Conservation (phyloP, 2,797 vertebrate genomes). For the Galago senegalensis region DNA sequence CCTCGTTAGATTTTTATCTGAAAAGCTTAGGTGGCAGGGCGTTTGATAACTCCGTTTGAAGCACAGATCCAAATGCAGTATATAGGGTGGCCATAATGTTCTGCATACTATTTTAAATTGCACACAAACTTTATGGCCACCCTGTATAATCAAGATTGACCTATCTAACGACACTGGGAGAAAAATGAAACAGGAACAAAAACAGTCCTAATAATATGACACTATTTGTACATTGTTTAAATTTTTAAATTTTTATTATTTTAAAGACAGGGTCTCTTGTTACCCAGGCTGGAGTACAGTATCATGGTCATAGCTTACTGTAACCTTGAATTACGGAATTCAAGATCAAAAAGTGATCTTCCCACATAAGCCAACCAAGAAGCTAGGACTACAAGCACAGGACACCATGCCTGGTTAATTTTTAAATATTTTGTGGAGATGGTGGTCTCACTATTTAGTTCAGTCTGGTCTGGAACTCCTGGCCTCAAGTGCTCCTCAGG, state of each 20-base stretch:
- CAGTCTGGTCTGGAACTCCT: background rate
- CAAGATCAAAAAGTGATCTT: background rate
- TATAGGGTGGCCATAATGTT: no score
- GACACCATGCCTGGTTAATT: background rate
- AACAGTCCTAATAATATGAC: slow-evolving; percentile 3
- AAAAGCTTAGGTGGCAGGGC: background rate
- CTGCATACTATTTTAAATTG: no score
- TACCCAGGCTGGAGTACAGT: background rate
- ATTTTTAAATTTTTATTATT: background rate
- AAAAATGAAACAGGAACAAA: slow-evolving; percentile 72
- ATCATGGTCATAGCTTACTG: background rate
- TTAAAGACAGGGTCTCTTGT: background rate
- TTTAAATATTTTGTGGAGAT: background rate
- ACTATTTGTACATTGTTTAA: slow-evolving; percentile 52
- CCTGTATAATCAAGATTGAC: slow-evolving; percentile 69
- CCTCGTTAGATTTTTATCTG: slow-evolving; percentile 47
- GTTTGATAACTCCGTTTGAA: slow-evolving; percentile 49
- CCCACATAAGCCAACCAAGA: background rate
- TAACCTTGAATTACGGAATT: background rate
- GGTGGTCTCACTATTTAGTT: background rate
- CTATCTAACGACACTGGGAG: slow-evolving; percentile 67
- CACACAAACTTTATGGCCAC: no score
- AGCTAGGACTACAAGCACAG: background rate
- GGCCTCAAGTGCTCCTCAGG: background rate
- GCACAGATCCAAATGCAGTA: slow-evolving; percentile 37